Evolutionary conservation across 2,113 vertebrate genomes (phyloP).

Genomic region (Probosciger aterrimus): DNA sequence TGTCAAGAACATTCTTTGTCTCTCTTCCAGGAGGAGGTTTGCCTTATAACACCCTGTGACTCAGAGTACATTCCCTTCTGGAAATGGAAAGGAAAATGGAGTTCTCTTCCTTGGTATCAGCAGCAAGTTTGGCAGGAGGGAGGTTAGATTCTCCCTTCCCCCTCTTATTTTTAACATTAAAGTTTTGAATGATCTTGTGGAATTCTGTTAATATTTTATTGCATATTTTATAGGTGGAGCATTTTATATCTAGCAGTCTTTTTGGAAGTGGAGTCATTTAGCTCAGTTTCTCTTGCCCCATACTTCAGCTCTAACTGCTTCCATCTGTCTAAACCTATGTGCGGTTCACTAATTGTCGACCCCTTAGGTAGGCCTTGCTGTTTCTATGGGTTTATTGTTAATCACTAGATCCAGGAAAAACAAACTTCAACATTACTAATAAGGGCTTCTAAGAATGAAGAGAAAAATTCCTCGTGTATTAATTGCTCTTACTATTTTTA

Average conservation of each 20-base stretch:
- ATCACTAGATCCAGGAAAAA: constrained; percentile 56
- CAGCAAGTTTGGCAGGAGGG: constrained; percentile 2
- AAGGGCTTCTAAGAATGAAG: neutral
- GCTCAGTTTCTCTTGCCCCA: constrained; percentile 55
- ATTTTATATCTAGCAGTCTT: constrained; percentile 60
- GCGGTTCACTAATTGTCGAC: constrained; percentile 65
- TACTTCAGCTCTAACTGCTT: constrained; percentile 63
- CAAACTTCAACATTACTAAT: constrained; percentile 32
- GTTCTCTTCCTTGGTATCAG: neutral
- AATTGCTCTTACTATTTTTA: neutral
- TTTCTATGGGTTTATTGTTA: constrained; percentile 60
- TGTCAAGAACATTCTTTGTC: neutral
- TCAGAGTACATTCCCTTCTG: constrained; percentile 5
- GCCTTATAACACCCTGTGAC: neutral
- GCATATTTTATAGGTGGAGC: constrained; percentile 50
- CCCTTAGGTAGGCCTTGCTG: constrained; percentile 63
- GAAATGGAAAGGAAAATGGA: constrained; percentile 40
- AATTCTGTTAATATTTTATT: constrained; percentile 68
- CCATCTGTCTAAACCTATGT: constrained; percentile 62
- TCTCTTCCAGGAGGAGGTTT: neutral
- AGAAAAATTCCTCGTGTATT: constrained; percentile 11
- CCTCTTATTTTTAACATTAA: neutral
- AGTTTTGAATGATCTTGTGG: constrained; percentile 38
- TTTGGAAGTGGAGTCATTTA: constrained; percentile 27
- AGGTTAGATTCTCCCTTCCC: neutral